A percentile compares a stretch with the other conserved stretches of the same genome.
phyloP scores from a whole-genome alignment of 2,113 vertebrate species.

The Albula glossodonta region DNA sequence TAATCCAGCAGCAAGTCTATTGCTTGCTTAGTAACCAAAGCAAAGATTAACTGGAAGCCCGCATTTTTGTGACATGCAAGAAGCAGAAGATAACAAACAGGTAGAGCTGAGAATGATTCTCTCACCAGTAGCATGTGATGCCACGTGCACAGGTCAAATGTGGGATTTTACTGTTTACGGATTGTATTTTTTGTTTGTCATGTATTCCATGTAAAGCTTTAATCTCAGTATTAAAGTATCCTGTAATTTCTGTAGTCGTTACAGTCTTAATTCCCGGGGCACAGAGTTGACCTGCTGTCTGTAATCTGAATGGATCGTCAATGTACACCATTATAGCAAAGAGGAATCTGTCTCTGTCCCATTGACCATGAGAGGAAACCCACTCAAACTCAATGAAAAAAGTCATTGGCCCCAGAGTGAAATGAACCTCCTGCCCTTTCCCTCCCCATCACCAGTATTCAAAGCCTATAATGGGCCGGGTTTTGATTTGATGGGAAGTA shows the following conservation, averaged over 20 bases:
- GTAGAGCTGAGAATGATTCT: too few relatives aligned
- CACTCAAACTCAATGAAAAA: too few relatives aligned
- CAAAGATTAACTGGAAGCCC: background rate
- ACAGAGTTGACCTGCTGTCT: background rate
- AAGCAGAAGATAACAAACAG: too few relatives aligned
- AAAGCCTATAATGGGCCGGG: background rate
- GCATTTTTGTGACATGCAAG: background rate
- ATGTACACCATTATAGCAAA: too few relatives aligned
- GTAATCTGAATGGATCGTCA: too few relatives aligned
- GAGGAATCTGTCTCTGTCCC: too few relatives aligned
- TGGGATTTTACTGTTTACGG: background rate
- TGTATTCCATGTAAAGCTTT: background rate
- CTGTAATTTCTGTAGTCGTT: background rate
- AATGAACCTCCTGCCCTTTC: background rate
- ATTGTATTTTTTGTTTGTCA: background rate
- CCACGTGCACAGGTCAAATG: background rate
- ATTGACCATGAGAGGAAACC: too few relatives aligned
- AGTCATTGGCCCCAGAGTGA: too few relatives aligned
- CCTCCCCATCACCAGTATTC: background rate
- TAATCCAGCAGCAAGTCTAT: too few relatives aligned
- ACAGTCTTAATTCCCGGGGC: background rate
- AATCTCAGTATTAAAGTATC: background rate
- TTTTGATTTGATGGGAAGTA: conserved; percentile 3
- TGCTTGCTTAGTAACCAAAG: too few relatives aligned
- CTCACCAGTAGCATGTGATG: background rate